Percentiles rank a stretch among this genome's conserved stretches.
phyloP scores from a whole-genome alignment of 2,888 invertebrate species.

The Acanthopleura granulata region DNA sequence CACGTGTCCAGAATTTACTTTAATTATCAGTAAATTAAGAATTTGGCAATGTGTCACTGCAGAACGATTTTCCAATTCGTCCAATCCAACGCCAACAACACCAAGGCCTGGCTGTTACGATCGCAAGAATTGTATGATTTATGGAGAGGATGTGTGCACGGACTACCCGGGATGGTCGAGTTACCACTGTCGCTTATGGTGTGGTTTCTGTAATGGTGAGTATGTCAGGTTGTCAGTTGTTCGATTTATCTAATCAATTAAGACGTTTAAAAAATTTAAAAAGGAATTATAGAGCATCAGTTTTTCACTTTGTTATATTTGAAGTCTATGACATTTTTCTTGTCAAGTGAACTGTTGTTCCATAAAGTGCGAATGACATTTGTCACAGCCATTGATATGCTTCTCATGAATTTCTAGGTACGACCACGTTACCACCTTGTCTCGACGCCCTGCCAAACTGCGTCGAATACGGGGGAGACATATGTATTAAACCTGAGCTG shows the following conservation, averaged over 20 bases:
- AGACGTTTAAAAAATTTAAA: no score
- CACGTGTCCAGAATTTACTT: no score
- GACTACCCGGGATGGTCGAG: conserved; percentile 1
- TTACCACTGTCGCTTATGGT: conserved; percentile 5
- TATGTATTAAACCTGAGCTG: neutral
- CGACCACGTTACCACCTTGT: neutral
- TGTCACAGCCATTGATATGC: neutral
- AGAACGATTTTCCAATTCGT: neutral
- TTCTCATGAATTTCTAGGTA: neutral
- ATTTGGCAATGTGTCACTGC: neutral
- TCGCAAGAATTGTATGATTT: neutral
- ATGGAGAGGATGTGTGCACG: conserved; percentile 12
- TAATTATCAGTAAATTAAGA: no score
- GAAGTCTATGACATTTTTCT: no score
- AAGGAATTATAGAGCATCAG: no score
- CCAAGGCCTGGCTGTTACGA: neutral
- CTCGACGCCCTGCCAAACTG: neutral
- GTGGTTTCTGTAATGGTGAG: conserved; percentile 17
- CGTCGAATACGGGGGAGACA: neutral
- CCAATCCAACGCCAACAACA: neutral
- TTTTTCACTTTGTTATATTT: no score
- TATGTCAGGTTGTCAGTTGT: no score
- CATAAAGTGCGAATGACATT: no score
- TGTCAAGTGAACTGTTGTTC: no score
- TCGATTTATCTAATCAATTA: no score